Evolutionary conservation across 2,113 vertebrate genomes (phyloP).

Genomic region (Pteropus alecto): DNA sequence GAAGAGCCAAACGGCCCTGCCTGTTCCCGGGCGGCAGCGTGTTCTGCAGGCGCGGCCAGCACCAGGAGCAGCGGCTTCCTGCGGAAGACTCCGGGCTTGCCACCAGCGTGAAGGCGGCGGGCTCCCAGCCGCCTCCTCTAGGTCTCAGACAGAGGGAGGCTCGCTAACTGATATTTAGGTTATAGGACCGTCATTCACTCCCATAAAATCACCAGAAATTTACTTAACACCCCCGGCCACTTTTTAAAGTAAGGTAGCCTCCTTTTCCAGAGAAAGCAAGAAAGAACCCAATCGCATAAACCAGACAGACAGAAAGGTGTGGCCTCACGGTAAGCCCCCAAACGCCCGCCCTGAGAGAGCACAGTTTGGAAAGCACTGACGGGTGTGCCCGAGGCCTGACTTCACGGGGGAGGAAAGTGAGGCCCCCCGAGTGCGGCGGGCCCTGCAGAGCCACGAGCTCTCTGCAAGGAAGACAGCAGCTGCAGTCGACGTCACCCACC

Average conservation of each 20-base stretch:
- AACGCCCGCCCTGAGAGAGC: not conserved
- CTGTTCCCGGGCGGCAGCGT: not conserved
- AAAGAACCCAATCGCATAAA: not conserved
- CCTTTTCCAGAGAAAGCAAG: not conserved
- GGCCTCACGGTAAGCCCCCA: not conserved
- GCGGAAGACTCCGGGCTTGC: not conserved
- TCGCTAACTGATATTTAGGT: not conserved
- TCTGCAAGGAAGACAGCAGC: fast-evolving
- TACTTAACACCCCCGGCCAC: too few relatives aligned
- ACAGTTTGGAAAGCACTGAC: fast-evolving
- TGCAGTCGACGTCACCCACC: fast-evolving
- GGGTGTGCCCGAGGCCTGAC: not conserved
- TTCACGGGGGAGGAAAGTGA: not conserved
- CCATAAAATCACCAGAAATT: not conserved
- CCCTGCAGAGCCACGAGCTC: fast-evolving
- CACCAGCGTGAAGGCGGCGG: fast-evolving
- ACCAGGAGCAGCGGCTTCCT: not conserved
- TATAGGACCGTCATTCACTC: not conserved
- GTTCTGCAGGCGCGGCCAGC: too few relatives aligned
- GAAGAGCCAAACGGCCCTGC: not conserved
- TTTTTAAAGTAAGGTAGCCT: not conserved
- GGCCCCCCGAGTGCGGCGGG: fast-evolving
- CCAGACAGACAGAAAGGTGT: not conserved
- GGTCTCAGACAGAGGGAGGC: not conserved
- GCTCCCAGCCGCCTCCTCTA: not conserved